Evolutionary conservation across 1,140 invertebrate species (phyloP).

Genomic region (Diabrotica undecimpunctata): DNA sequence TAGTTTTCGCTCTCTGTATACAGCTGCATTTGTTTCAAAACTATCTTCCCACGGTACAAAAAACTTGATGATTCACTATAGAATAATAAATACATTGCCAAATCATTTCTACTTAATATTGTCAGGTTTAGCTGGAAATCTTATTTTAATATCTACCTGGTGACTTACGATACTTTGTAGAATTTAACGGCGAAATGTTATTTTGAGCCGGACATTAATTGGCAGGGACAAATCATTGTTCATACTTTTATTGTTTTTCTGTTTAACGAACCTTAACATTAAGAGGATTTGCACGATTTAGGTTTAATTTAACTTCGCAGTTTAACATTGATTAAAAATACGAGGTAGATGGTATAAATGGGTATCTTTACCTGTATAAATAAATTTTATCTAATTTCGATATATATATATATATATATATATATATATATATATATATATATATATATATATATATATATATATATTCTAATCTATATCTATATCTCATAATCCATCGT

Average conservation of each 20-base stretch:
- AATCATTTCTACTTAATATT: background rate
- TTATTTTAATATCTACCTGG: background rate
- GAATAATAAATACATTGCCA: conserved; percentile 1
- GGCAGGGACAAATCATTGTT: background rate
- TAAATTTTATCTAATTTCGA: too few species aligned
- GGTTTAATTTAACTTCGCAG: too few species aligned
- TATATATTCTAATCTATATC: too few species aligned
- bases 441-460: too few species aligned
- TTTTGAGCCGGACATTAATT: background rate
- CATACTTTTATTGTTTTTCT: background rate
- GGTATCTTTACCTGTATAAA: too few species aligned
- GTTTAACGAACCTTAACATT: background rate
- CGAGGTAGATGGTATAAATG: too few species aligned
- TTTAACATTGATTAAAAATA: too few species aligned
- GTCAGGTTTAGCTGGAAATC: background rate
- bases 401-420: too few species aligned
- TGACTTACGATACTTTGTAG: background rate
- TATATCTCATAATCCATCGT: too few species aligned
- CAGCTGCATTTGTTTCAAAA: background rate
- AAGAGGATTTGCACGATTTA: background rate
- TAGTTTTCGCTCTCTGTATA: background rate
- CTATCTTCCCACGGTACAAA: background rate
- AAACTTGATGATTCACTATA: background rate
- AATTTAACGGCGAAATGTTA: background rate
- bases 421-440: too few species aligned